Base-by-base conservation (phyloP, 2,888 invertebrate species). In the Strigamia crassipes region DNA sequence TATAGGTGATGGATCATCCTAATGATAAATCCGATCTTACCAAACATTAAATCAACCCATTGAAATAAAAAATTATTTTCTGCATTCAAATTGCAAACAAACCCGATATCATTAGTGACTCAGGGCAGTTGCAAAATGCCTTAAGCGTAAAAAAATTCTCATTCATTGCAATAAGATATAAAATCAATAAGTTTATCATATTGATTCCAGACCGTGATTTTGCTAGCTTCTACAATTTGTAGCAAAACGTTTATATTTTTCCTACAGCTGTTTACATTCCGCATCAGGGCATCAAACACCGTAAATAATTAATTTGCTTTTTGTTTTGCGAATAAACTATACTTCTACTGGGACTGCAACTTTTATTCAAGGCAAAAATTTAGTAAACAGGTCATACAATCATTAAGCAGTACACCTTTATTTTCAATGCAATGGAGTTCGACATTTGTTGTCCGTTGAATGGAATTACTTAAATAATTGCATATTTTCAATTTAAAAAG, bases 201-300 rank as follows among this genome's bases (percentile, higher is more conserved):
- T 15, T 12, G 8, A 15, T 73, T 31, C 15, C 31, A 86, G 86
- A 85, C 34, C 83, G 84, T 66, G 86, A 85, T 82, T 87, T 85
- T 84, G 84, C 82, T 38, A 87, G n/a, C n/a, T n/a, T n/a, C n/a
- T n/a, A n/a, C 90, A 97, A 85, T 90, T 96, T 77, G 88, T 92
- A 12, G 97, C 97, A 0, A 97, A 97, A 88, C 90, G 94, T 83
- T 94, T 96, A 89, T 97, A 61, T 93, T 97, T 86, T 90, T 95
- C 82, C 88, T 96, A 61, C 97, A 97, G 89, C 89, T n/a, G n/a
- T n/a, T n/a, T n/a, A n/a, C n/a, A n/a, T n/a, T n/a, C n/a, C n/a
- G n/a, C n/a, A n/a, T 27, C 27, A 2, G 3, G 3, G n/a, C n/a
- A n/a, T 27, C 27, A 2, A 27, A 27, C 1, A 27, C 27, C 3